phyloP scores from a whole-genome alignment of 2,113 vertebrate genomes.

The Ictalurus furcatus region DNA sequence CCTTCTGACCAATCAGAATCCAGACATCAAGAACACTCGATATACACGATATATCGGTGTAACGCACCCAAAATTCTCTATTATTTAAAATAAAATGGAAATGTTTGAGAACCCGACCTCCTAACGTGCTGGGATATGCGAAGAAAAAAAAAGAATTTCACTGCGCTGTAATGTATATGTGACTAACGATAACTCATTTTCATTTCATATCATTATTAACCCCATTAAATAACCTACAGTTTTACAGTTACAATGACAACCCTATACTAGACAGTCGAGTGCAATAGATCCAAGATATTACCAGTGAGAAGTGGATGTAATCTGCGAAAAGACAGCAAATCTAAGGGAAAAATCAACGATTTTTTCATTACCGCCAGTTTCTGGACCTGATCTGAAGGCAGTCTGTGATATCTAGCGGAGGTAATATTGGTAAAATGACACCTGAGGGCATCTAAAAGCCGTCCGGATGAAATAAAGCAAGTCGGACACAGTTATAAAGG shows the following conservation, averaged over 20 bases:
- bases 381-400: neutral
- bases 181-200: too few species aligned
- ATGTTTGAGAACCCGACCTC: neutral
- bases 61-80: neutral
- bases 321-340: neutral
- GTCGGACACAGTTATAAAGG: neutral
- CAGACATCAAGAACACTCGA: neutral
- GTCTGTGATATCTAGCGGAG: neutral
- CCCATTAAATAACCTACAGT: neutral
- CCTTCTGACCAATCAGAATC: neutral
- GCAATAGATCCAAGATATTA: too few species aligned
- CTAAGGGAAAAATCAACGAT: neutral
- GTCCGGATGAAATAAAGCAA: neutral
- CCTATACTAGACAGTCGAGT: too few species aligned
- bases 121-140: too few species aligned
- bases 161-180: too few species aligned
- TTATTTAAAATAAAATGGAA: neutral
- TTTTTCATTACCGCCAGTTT: neutral
- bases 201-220: too few species aligned
- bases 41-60: neutral
- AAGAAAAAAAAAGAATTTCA: too few species aligned
- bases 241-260: slow-evolving; percentile 3
- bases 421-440: slow-evolving; percentile 21
- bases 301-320: slow-evolving; percentile 2
- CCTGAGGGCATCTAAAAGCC: slow-evolving; percentile 4